Evolutionary conservation across 1,140 invertebrate species (phyloP).

Genomic region (Drosophila lacteicornis): DNA sequence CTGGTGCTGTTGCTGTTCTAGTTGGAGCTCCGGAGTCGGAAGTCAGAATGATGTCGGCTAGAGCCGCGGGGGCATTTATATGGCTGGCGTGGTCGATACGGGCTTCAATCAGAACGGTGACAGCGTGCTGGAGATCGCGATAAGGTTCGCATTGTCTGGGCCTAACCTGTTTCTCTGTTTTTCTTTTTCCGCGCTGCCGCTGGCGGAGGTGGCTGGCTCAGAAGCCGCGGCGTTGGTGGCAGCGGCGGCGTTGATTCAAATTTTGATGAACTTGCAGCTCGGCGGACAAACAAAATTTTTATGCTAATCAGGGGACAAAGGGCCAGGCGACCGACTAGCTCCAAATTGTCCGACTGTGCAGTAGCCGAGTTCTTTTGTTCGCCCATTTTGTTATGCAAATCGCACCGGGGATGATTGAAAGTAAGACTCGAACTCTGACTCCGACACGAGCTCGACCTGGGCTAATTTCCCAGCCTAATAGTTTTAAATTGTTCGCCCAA

Average conservation of each 20-base stretch:
- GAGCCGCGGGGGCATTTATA: constrained; percentile 64
- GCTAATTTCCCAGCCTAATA: constrained; percentile 68
- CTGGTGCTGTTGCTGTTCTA: constrained; percentile 50
- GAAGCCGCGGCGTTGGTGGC: constrained; percentile 21
- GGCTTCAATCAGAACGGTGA: constrained; percentile 67
- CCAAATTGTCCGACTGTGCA: constrained; percentile 75
- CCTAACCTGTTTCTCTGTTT: constrained; percentile 72
- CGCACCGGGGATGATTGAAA: constrained; percentile 58
- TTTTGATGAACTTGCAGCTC: constrained; percentile 78
- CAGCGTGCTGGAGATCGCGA: constrained; percentile 68
- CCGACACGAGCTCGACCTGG: constrained; percentile 24
- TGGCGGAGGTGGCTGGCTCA: constrained; percentile 33
- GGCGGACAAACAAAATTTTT: constrained; percentile 70
- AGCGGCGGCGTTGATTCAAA: constrained; percentile 72
- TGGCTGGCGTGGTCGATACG: constrained; percentile 31
- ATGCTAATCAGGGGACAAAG: constrained; percentile 63
- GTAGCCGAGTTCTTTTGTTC: constrained; percentile 80
- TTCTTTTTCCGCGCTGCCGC: constrained; percentile 46
- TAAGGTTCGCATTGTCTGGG: constrained; percentile 61
- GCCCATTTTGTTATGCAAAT: constrained; percentile 81
- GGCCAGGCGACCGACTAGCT: constrained; percentile 39
- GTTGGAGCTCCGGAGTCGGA: constrained; percentile 69
- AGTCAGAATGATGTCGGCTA: constrained; percentile 69
- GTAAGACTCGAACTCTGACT: constrained; percentile 47
- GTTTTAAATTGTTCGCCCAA: constrained; percentile 71